Evolutionary conservation across 2,888 invertebrate genomes (phyloP).

Genomic region (Netelia fuscicornis): DNA sequence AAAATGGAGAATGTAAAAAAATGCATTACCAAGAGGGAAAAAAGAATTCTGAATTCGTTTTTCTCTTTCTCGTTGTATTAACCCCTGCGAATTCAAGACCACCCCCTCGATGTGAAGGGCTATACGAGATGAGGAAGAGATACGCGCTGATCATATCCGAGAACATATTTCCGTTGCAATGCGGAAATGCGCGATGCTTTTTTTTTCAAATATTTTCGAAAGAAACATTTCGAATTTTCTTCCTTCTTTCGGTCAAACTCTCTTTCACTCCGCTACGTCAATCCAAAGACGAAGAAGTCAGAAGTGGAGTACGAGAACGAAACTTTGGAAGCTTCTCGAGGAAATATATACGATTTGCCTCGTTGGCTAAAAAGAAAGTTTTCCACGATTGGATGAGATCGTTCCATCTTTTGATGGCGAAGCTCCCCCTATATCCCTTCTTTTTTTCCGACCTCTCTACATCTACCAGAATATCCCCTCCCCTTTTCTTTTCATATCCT

Average conservation of each 20-base stretch:
- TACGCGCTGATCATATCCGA: no score
- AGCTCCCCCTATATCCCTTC: not conserved
- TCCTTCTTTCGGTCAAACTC: not conserved
- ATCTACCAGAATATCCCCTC: no score
- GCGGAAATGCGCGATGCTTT: not conserved
- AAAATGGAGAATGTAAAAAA: no score
- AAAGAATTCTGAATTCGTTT: no score
- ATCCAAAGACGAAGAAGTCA: not conserved
- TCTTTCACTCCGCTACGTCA: slow-evolving; percentile 1
- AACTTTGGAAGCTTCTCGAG: slow-evolving; percentile 20
- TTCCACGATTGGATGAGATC: slow-evolving; percentile 46
- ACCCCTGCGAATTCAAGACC: no score
- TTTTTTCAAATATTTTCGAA: not conserved
- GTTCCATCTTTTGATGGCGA: slow-evolving; percentile 12
- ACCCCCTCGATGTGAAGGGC: no score
- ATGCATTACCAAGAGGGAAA: no score
- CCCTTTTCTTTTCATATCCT: not conserved
- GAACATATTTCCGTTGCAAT: no score
- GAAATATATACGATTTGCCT: not conserved
- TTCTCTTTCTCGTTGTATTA: no score
- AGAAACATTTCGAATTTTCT: not conserved
- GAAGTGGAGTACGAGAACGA: slow-evolving; percentile 7
- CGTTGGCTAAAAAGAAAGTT: slow-evolving; percentile 17
- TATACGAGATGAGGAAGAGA: no score
- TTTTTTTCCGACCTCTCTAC: no score